Conservation (phyloP, 2,113 vertebrate species). For the western clawed frog (Xenopus tropicalis) region UCB_Xtro_10.0 CM004450.2:1281001-1281500, state of each 20-base stretch:
- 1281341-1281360: slow-evolving; percentile 4
- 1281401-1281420: slow-evolving; percentile 17
- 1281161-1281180: slow-evolving; percentile 25
- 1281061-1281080: slow-evolving; percentile 18
- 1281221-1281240: slow-evolving; percentile 6
- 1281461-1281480: slow-evolving; percentile 14
- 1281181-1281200: slow-evolving; percentile 25
- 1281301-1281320: slow-evolving; percentile 21
- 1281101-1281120: slow-evolving; percentile 5
- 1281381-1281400: slow-evolving; percentile 13
- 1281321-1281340: background rate
- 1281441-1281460: slow-evolving; percentile 8
- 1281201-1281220: slow-evolving; percentile 27
- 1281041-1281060: slow-evolving; percentile 28
- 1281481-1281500: slow-evolving; percentile 15
- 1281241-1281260: background rate
- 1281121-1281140: slow-evolving; percentile 14
- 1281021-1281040: slow-evolving; percentile 18
- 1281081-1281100: background rate
- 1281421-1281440: slow-evolving; percentile 4
- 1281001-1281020: slow-evolving; percentile 26
- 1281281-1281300: slow-evolving; percentile 12
- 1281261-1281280: background rate
- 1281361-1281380: slow-evolving; percentile 9
- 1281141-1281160: slow-evolving; percentile 20